Conservation (phyloP, 2,113 vertebrate species). For the Coptodon rendalli region DNA sequence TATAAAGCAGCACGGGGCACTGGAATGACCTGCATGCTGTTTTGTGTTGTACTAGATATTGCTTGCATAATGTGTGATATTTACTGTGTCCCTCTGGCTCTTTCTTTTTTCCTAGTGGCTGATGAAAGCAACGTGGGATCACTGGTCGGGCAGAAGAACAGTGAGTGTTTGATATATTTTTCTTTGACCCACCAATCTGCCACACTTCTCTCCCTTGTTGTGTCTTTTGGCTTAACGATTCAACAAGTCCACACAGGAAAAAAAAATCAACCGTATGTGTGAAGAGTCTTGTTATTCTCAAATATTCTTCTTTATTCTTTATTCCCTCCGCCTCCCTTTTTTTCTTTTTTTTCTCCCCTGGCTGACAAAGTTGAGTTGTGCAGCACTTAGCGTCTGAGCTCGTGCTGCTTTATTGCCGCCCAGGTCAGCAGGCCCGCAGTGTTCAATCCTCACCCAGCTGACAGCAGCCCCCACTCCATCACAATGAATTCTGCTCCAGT, state of each 20-base stretch:
- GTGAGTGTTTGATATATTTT: constrained; percentile 25
- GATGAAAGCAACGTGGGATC: constrained; percentile 86
- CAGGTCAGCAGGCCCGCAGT: constrained; percentile 28
- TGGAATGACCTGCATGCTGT: not conserved
- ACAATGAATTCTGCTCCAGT: not conserved
- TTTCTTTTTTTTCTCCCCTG: not conserved
- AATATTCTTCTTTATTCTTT: not conserved
- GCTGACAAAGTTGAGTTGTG: constrained; percentile 48
- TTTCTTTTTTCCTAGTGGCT: constrained; percentile 70
- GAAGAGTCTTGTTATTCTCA: not conserved
- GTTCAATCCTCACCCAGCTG: constrained; percentile 36
- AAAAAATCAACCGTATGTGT: not conserved
- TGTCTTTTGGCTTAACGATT: not conserved
- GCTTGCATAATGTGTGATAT: not conserved
- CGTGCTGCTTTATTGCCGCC: constrained; percentile 26
- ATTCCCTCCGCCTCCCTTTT: not conserved
- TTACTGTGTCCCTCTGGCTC: not conserved
- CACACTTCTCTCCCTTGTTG: not conserved
- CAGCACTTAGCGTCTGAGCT: constrained; percentile 42
- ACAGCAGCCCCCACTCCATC: constrained; percentile 23
- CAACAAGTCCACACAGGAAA: not conserved
- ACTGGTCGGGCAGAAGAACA: constrained; percentile 62
- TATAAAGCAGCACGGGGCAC: not conserved
- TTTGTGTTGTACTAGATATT: not conserved
- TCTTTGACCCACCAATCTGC: not conserved